Base-by-base conservation (phyloP, 2,888 invertebrate species). In the Brachyopa scutellaris region DNA sequence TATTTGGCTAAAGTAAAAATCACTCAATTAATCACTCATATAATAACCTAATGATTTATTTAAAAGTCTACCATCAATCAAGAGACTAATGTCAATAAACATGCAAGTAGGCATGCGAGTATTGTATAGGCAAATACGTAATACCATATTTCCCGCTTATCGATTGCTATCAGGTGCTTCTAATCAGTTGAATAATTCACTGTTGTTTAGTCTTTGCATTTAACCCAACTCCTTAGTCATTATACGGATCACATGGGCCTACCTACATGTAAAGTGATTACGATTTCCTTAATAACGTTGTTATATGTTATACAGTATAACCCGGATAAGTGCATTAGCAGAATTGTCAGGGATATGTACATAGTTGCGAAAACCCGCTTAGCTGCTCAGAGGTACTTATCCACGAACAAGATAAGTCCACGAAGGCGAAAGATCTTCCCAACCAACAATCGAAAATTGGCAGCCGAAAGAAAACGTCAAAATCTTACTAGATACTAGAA, bases 21-120 rank as follows among this genome's bases (percentile, higher is more conserved):
- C 19, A 11, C 9, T 19, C 62, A 36, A 47, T 62, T 62, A 62
- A 62, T 62, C 62, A 49, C 49, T 17, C 19, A 21, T 23, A 2
- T 33, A 15, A 15, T 33, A 15, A 15, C 33, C 13, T 17, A 15
- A 62, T 62, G 5, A 49, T 17, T 49, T 49, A 62, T 62, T 62
- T 49, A 62, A 36, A 45, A 47, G 36, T 21, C 62, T 62, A 23
- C n/a, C 47, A 36, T 62, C 47, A 36, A 62, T 62, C 62, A 49
- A 49, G 36, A 49, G 36, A 23, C 36, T 49, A 36, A 36, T 62
- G 36, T 62, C 47, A 62, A 62, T 15, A 47, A 26, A 62, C 47
- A 33, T 36, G 31, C 23, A 33, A 33, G 61, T 23, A 23, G 38
- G 33, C 9, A 26, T 26, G 6, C 26, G 6, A 26, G 26, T 26